Conservation (phyloP, 2,797 vertebrate species). For the Chanos chanos region DNA sequence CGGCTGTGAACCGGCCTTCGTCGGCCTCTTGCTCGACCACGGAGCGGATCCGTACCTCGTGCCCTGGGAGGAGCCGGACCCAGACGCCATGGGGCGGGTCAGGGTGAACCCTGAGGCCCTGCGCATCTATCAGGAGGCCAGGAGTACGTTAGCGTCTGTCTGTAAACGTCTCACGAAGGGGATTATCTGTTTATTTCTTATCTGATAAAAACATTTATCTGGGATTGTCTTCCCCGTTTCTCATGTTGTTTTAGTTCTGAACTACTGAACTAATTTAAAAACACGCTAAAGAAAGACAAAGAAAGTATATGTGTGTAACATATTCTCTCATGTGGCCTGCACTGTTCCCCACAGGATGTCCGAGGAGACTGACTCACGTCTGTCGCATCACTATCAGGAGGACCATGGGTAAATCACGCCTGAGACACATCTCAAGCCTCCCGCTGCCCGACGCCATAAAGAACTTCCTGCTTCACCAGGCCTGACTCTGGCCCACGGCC, state of each 20-base stretch:
- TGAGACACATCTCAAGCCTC: slow-evolving; percentile 74
- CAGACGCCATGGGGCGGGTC: slow-evolving; percentile 70
- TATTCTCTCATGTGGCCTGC: too few relatives aligned
- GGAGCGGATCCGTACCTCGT: slow-evolving; percentile 83
- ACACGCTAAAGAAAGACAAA: too few relatives aligned
- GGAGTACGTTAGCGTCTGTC: slow-evolving; percentile 79
- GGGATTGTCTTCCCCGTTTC: too few relatives aligned
- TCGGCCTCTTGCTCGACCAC: slow-evolving; percentile 85
- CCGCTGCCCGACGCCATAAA: slow-evolving; percentile 84
- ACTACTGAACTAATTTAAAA: too few relatives aligned
- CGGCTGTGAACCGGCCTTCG: slow-evolving; percentile 82
- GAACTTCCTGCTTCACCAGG: slow-evolving; percentile 80
- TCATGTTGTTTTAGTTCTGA: neutral
- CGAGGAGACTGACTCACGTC: slow-evolving; percentile 75
- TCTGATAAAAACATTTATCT: too few relatives aligned
- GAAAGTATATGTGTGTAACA: too few relatives aligned
- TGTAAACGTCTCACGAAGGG: too few relatives aligned
- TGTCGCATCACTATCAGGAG: slow-evolving; percentile 84
- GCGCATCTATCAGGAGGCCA: slow-evolving; percentile 78
- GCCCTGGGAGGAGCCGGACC: slow-evolving; percentile 71
- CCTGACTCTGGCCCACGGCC: slow-evolving; percentile 45
- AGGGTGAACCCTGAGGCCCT: slow-evolving; percentile 84
- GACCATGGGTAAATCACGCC: slow-evolving; percentile 78
- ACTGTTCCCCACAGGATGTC: slow-evolving; percentile 74
- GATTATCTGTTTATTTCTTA: too few relatives aligned